A percentile compares a stretch with the other conserved stretches of the same genome.
These are phyloP conservation scores for Amiota communis DNA, from an alignment of 2,888 invertebrate genomes.

Conservation along the genomic window DNA sequence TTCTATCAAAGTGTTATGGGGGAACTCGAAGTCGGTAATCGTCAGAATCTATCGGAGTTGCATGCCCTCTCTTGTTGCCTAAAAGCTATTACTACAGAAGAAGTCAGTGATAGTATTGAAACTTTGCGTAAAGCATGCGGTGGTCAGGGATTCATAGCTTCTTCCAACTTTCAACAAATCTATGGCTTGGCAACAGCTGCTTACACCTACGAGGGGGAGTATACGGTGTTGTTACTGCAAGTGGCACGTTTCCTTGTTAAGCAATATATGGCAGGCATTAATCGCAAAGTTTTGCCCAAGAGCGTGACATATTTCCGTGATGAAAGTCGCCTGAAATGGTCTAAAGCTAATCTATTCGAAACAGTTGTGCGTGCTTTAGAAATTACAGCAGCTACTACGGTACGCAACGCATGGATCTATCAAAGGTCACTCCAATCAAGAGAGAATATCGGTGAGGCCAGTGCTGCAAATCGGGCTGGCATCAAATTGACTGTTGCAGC, in stretches of 20 bases:
- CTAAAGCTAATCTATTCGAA: conserved; percentile 45
- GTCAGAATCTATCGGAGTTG: conserved; percentile 84
- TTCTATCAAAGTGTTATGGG: conserved; percentile 85
- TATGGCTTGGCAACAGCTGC: conserved; percentile 88
- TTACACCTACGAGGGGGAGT: conserved; percentile 96
- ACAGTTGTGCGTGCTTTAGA: conserved; percentile 73
- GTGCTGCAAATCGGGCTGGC: conserved; percentile 89
- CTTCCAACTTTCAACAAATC: conserved; percentile 86
- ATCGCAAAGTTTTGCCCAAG: conserved; percentile 77
- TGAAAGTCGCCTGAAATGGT: conserved; percentile 48
- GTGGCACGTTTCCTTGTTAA: conserved; percentile 88
- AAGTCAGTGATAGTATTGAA: conserved; percentile 84
- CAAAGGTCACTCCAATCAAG: conserved; percentile 70
- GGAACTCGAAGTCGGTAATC: conserved; percentile 83
- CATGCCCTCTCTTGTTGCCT: conserved; percentile 93
- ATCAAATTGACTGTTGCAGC: conserved; percentile 86
- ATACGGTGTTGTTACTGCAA: conserved; percentile 92
- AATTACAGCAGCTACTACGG: conserved; percentile 75
- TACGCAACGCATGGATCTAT: conserved; percentile 81
- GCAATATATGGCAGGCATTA: conserved; percentile 79
- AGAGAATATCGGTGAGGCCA: conserved; percentile 76
- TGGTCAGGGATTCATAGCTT: conserved; percentile 93
- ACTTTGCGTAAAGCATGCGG: conserved; percentile 92
- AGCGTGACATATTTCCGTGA: conserved; percentile 80
- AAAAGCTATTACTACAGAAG: conserved; percentile 87